Conservation (phyloP, 2,888 invertebrate genomes). For the Eupithecia subumbrata region DNA sequence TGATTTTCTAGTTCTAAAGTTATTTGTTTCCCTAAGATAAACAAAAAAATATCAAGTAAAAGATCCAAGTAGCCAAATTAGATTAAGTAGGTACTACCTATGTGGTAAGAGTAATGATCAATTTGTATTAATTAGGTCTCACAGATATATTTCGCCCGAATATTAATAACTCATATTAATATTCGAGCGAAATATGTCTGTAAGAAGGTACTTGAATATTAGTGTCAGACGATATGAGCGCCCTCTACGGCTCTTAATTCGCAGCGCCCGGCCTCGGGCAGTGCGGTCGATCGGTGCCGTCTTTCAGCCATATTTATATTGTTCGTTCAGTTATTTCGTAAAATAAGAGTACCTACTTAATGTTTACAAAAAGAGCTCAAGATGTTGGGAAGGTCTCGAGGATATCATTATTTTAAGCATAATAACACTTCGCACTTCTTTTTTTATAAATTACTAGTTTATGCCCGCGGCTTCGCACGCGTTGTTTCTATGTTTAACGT, state of each 20-base stretch:
- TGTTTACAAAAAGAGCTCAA: not conserved
- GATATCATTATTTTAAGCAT: not conserved
- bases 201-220: not conserved
- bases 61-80: not conserved
- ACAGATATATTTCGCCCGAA: no score
- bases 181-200: not conserved
- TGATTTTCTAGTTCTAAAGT: no score
- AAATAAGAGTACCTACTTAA: not conserved
- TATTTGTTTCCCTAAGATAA: no score
- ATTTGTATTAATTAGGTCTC: not conserved
- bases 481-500: no score
- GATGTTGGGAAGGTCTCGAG: slow-evolving; percentile 10
- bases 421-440: not conserved
- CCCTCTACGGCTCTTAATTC: not conserved
- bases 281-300: not conserved
- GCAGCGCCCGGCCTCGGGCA: not conserved
- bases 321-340: not conserved
- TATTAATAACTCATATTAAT: not conserved
- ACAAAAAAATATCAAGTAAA: not conserved
- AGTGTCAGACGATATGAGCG: not conserved
- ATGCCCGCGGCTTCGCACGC: no score
- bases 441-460: no score
- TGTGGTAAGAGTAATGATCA: not conserved
- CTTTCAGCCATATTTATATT: not conserved
- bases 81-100: no score